phyloP scores from a whole-genome alignment of 1,140 invertebrate genomes.

The Adoxophyes honmai region DNA sequence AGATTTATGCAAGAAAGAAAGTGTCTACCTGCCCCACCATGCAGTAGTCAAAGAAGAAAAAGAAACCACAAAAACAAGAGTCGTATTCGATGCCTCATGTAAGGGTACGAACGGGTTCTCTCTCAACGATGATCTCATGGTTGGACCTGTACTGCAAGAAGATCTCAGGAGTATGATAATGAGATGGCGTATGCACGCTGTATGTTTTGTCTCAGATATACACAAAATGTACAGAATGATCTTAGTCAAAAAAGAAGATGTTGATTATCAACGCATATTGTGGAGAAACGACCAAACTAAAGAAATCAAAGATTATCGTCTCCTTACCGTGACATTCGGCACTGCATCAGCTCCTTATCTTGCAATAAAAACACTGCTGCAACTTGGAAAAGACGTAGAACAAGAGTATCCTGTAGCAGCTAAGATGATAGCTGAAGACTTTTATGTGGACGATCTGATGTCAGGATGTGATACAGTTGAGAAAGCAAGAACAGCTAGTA shows the following conservation, averaged over 20 bases:
- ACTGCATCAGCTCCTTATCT: constrained; percentile 44
- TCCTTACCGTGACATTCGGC: constrained; percentile 49
- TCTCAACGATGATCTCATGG: constrained; percentile 31
- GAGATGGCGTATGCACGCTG: constrained; percentile 22
- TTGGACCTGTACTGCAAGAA: constrained; percentile 27
- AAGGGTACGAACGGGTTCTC: constrained; percentile 25
- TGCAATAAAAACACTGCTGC: constrained; percentile 29
- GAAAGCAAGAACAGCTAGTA: constrained; percentile 25
- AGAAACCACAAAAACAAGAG: constrained; percentile 21
- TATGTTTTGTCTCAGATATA: constrained; percentile 25
- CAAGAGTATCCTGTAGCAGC: constrained; percentile 32
- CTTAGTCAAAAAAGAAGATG: constrained; percentile 29
- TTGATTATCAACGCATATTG: constrained; percentile 51
- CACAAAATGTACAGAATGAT: constrained; percentile 33
- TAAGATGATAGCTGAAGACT: constrained; percentile 40
- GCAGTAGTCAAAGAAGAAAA: constrained; percentile 24
- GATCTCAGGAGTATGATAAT: constrained; percentile 26
- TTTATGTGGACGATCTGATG: constrained; percentile 71
- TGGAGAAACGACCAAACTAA: constrained; percentile 34
- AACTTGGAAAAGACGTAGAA: constrained; percentile 36
- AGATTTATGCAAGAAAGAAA: constrained; percentile 13
- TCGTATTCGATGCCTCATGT: constrained; percentile 28
- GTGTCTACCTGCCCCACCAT: constrained; percentile 27
- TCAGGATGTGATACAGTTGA: constrained; percentile 41
- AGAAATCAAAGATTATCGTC: constrained; percentile 34